phyloP scores from a whole-genome alignment of 2,888 invertebrate genomes.

The Drosophila anomalata region DNA sequence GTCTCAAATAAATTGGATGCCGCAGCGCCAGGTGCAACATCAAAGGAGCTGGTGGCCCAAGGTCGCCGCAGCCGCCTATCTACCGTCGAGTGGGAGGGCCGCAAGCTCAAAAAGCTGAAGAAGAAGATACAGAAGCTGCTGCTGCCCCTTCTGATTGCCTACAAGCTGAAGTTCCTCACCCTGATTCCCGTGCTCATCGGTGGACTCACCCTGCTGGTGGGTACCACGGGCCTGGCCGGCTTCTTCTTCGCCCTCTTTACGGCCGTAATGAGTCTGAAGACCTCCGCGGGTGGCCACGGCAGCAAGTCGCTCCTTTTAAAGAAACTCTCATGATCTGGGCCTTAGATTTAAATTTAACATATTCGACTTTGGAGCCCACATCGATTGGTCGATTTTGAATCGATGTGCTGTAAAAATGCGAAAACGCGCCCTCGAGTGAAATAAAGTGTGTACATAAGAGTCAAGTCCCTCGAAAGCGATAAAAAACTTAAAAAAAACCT shows the following conservation, averaged over 20 bases:
- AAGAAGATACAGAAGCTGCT: slow-evolving; percentile 89
- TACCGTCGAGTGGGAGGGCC: slow-evolving; percentile 50
- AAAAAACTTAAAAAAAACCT: background rate
- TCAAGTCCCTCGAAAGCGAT: background rate
- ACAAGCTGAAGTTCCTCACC: slow-evolving; percentile 92
- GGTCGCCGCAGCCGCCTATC: slow-evolving; percentile 56
- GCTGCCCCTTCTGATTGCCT: slow-evolving; percentile 91
- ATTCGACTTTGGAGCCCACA: slow-evolving; percentile 8
- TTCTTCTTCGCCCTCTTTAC: slow-evolving; percentile 95
- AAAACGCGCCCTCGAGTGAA: slow-evolving; percentile 8
- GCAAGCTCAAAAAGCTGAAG: slow-evolving; percentile 84
- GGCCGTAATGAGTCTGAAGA: slow-evolving; percentile 90
- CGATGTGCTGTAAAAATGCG: slow-evolving; percentile 13
- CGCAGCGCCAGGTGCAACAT: slow-evolving; percentile 39
- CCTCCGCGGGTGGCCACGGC: slow-evolving; percentile 57
- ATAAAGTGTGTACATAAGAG: slow-evolving; percentile 25
- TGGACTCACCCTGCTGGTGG: slow-evolving; percentile 88
- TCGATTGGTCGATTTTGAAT: slow-evolving; percentile 3
- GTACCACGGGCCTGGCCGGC: slow-evolving; percentile 92
- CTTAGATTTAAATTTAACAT: background rate
- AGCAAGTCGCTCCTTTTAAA: slow-evolving; percentile 74
- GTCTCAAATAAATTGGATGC: slow-evolving; percentile 44
- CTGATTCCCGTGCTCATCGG: slow-evolving; percentile 91
- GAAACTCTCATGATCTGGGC: slow-evolving; percentile 52
- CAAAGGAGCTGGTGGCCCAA: slow-evolving; percentile 63